These are phyloP conservation scores for Himalopsyche phryganea DNA, from an alignment of 1,140 invertebrate genomes.

Conservation along the genomic window DNA sequence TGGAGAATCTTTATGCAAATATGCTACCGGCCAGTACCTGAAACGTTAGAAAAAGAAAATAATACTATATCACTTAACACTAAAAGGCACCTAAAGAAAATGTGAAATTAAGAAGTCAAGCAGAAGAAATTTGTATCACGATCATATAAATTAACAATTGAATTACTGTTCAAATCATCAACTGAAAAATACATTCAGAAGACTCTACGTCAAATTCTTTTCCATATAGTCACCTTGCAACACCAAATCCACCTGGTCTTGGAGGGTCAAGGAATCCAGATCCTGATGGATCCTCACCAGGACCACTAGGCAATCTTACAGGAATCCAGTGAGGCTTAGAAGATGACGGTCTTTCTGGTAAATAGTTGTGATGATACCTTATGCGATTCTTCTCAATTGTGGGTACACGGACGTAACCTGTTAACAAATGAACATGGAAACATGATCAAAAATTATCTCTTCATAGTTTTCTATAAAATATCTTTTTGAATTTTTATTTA, in stretches of 20 bases:
- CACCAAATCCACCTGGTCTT: conserved; percentile 40
- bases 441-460: too few relatives aligned
- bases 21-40: conserved; percentile 53
- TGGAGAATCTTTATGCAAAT: conserved; percentile 49
- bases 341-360: conserved; percentile 32
- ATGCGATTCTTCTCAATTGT: conserved; percentile 42
- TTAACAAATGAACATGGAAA: conserved; percentile 6
- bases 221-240: conserved; percentile 40
- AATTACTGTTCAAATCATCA: too few relatives aligned
- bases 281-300: conserved; percentile 9
- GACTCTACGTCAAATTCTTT: too few relatives aligned
- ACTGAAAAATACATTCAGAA: too few relatives aligned
- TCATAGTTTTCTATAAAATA: background rate
- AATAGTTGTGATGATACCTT: conserved; percentile 42
- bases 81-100: too few relatives aligned
- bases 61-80: too few relatives aligned
- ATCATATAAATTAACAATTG: too few relatives aligned
- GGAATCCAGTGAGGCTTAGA: conserved; percentile 40
- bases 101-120: too few relatives aligned
- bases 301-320: conserved; percentile 32
- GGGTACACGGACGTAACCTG: conserved; percentile 48
- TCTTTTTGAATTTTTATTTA: too few relatives aligned
- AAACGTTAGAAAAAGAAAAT: conserved; percentile 20
- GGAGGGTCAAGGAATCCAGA: conserved; percentile 36
- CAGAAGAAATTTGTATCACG: too few relatives aligned